A percentile compares a stretch with the other conserved stretches of the same genome.
These are phyloP conservation scores for Ochotona curzoniae DNA, from an alignment of 2,113 vertebrate genomes.

Conservation along the genomic window DNA sequence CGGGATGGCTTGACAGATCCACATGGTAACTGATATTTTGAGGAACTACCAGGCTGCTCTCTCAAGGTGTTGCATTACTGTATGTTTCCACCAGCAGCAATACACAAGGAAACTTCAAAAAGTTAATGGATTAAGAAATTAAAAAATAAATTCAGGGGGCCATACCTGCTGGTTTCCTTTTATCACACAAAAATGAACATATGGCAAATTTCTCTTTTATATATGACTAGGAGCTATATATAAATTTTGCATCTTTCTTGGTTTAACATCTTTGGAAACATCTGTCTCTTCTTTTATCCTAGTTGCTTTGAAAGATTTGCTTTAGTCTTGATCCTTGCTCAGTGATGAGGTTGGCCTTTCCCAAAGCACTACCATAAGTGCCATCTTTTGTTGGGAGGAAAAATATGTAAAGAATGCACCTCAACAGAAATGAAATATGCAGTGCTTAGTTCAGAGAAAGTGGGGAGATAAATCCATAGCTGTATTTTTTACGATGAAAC, in stretches of 20 bases:
- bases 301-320: slow-evolving; percentile 24
- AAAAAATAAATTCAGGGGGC: not conserved
- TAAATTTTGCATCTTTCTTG: not conserved
- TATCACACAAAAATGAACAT: not conserved
- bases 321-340: slow-evolving; percentile 8
- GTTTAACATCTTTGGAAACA: slow-evolving; percentile 8
- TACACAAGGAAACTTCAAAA: no score
- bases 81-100: not conserved
- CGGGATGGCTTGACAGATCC: not conserved
- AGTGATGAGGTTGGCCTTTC: slow-evolving; percentile 12
- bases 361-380: not conserved
- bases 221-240: not conserved
- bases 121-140: no score
- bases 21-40: slow-evolving; percentile 1
- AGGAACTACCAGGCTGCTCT: slow-evolving; percentile 31
- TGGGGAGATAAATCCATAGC: slow-evolving; percentile 21
- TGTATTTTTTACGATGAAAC: slow-evolving; percentile 54
- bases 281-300: slow-evolving; percentile 33
- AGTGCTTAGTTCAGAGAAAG: slow-evolving; percentile 42
- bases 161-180: not conserved
- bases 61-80: not conserved
- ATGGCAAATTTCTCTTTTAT: not conserved
- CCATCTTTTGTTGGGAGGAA: slow-evolving; percentile 47
- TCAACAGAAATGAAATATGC: slow-evolving; percentile 35
- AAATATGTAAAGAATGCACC: slow-evolving; percentile 56